A percentile compares a stretch with the other conserved stretches of the same genome.
phyloP scores from a whole-genome alignment of 2,888 invertebrate species.

The Epinotia demarniana region DNA sequence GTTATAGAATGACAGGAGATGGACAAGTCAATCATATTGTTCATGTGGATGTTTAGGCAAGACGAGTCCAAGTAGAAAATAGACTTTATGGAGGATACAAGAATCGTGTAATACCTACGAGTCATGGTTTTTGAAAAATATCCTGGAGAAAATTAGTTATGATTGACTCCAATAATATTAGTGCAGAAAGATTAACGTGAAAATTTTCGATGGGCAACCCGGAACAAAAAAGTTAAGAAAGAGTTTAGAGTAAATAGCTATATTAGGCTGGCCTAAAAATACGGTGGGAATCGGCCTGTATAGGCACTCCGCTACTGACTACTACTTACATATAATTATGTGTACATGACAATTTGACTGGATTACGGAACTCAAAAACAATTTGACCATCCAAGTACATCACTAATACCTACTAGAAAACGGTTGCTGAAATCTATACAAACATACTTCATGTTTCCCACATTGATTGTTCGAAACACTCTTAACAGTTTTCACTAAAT shows the following conservation, averaged over 20 bases:
- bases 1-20: conserved; percentile 39
- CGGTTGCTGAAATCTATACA: neutral
- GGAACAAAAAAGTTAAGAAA: too few relatives aligned
- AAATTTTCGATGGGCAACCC: too few relatives aligned
- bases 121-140: neutral
- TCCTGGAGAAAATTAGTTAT: neutral
- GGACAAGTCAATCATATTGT: conserved; percentile 40
- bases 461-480: neutral
- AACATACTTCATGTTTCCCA: neutral
- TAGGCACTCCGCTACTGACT: too few relatives aligned
- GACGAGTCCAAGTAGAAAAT: conserved; percentile 21
- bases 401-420: neutral
- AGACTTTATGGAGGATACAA: conserved; percentile 1
- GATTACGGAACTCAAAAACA: too few relatives aligned
- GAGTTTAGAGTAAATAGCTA: too few relatives aligned
- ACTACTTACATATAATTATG: too few relatives aligned
- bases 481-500: conserved; percentile 11
- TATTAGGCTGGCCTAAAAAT: too few relatives aligned
- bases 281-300: too few relatives aligned
- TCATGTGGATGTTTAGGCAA: conserved; percentile 29
- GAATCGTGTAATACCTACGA: neutral
- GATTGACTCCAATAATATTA: too few relatives aligned
- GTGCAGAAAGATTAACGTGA: too few relatives aligned
- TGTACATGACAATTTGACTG: too few relatives aligned
- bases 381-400: neutral